These are phyloP conservation scores for Nomada lathburiana DNA, from an alignment of 2,888 invertebrate genomes.

Conservation along the genomic window DNA sequence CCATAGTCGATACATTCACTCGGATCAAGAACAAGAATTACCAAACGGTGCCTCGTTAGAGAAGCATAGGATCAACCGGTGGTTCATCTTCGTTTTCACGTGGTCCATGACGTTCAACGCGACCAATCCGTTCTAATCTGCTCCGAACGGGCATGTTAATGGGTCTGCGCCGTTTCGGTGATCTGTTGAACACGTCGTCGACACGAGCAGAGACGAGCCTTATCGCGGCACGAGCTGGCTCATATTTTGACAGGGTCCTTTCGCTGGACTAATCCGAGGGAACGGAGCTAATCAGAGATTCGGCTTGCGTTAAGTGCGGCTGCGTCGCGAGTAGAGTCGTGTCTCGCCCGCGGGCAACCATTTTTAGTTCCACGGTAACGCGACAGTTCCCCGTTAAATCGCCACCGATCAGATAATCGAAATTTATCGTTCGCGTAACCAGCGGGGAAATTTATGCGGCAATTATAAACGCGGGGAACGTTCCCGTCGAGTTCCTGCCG, in stretches of 20 bases:
- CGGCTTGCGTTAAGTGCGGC: conserved; percentile 20
- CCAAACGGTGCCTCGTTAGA: background rate
- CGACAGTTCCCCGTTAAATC: conserved; percentile 31
- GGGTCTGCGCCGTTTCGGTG: conserved; percentile 5
- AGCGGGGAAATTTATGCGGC: conserved; percentile 44
- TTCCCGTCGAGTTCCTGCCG: background rate
- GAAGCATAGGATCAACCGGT: conserved; percentile 41
- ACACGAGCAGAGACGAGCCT: background rate
- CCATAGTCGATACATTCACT: background rate
- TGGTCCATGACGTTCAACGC: conserved; percentile 14
- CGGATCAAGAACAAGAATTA: background rate
- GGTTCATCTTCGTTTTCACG: conserved; percentile 37
- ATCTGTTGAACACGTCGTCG: background rate
- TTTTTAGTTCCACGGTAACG: conserved; percentile 41
- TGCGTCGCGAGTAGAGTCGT: background rate
- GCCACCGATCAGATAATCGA: conserved; percentile 52
- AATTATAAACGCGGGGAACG: conserved; percentile 20
- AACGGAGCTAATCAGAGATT: conserved; percentile 42
- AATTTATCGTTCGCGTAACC: conserved; percentile 54
- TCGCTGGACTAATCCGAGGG: conserved; percentile 51
- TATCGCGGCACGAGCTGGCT: conserved; percentile 21
- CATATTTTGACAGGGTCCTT: conserved; percentile 49
- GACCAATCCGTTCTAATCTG: conserved; percentile 43
- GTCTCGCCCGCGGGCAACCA: conserved; percentile 36
- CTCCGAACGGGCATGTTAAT: conserved; percentile 33